Base-by-base conservation (phyloP, 2,888 invertebrate species). In the Drosophila paranaensis region DNA sequence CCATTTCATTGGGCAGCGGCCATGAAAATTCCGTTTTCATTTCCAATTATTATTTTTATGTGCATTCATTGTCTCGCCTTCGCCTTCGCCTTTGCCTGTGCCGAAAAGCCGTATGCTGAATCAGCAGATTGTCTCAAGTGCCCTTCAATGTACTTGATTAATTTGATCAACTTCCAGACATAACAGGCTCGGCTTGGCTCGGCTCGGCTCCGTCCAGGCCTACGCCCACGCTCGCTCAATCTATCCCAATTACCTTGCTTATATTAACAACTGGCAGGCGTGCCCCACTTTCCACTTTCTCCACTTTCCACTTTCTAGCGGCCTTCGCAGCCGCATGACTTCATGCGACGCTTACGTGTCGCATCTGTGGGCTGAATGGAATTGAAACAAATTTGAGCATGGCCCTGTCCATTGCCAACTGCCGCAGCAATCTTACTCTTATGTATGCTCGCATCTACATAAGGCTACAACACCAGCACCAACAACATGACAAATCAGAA, bases 41-140 rank as follows among this genome's bases (percentile, higher is more conserved):
- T 88, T 88, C 89, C 83, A 84, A 84, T 90, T 90, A 90, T 90
- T 90, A 90, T 88, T 90, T 90, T 84, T 90, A 85, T 84, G 83
- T 84, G 66, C 72, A 90, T 82, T 84, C 83, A 90, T 84, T 84
- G 89, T 83, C 82, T 56, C 33, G 64, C 46, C 60, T 51, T 25
- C 40, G 54, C n/a, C n/a, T n/a, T n/a, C n/a, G n/a, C n/a, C n/a
- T n/a, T n/a, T n/a, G n/a, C n/a, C n/a, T n/a, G n/a, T n/a, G n/a
- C 43, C 48, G 48, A 48, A 88, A 88, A 73, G 64, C 77, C 73
- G 50, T 66, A 55, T 56, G 81, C 81, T 82, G 84, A 84, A 63
- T 84, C 89, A 80, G 89, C 90, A 67, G 45, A 76, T 80, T 40
- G 56, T 76, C 71, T 80, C 77, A 70, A 75, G 76, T 61, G 76